Conservation (phyloP, 2,888 invertebrate genomes). For the Acanthopleura granulata region DNA sequence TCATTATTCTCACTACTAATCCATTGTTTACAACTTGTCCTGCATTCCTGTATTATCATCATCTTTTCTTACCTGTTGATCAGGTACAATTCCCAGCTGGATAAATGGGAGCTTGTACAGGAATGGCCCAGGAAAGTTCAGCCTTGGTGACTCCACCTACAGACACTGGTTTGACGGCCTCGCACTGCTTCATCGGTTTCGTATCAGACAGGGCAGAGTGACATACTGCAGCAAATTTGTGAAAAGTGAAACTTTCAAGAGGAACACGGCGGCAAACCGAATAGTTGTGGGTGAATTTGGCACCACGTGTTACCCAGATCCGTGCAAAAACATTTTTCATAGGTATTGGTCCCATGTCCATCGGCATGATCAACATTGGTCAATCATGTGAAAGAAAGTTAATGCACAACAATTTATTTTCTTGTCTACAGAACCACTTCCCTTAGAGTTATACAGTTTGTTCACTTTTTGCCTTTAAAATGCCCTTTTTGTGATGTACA, state of each 20-base stretch:
- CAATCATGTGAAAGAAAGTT: too few species aligned
- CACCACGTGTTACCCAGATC: conserved; percentile 79
- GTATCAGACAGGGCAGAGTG: conserved; percentile 66
- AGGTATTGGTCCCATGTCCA: too few species aligned
- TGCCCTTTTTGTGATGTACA: too few species aligned
- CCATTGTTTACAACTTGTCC: too few species aligned
- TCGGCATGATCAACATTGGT: too few species aligned
- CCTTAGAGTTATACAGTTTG: too few species aligned
- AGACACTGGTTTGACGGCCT: conserved; percentile 91
- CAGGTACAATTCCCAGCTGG: conserved; percentile 40
- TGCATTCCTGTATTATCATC: too few species aligned
- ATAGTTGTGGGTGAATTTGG: conserved; percentile 90
- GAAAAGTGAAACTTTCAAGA: conserved; percentile 77
- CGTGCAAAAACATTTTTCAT: background rate
- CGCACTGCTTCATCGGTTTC: conserved; percentile 74
- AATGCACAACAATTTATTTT: too few species aligned
- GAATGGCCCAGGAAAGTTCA: conserved; percentile 85
- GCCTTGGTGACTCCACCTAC: conserved; percentile 76
- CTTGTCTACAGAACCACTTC: too few species aligned
- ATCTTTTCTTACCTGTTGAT: background rate
- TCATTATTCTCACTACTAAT: too few species aligned
- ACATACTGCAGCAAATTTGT: conserved; percentile 72
- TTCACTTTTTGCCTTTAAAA: too few species aligned
- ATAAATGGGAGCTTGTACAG: conserved; percentile 35
- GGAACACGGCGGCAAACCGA: conserved; percentile 76